Conservation (phyloP, 1,140 invertebrate genomes). For the Aricia agestis region DNA sequence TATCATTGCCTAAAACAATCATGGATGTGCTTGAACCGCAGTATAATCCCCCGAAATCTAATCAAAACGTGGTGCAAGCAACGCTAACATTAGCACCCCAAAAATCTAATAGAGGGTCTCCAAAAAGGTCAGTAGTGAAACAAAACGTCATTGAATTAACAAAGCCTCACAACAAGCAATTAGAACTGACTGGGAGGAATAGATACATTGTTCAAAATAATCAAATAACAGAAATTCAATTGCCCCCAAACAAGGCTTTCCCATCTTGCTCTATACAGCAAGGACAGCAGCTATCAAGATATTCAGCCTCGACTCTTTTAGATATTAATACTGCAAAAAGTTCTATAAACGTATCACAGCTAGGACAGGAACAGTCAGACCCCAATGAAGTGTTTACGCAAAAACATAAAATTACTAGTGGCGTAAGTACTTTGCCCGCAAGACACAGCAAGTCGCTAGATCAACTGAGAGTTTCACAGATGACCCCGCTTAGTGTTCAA, state of each 20-base stretch:
- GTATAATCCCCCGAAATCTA: constrained; percentile 55
- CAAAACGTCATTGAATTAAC: constrained; percentile 66
- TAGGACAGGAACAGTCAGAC: constrained; percentile 49
- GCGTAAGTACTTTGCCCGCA: constrained; percentile 78
- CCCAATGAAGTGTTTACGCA: constrained; percentile 48
- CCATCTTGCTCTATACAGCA: constrained; percentile 66
- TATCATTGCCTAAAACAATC: constrained; percentile 66
- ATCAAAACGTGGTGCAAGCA: constrained; percentile 62
- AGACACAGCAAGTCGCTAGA: constrained; percentile 88
- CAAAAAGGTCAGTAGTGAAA: constrained; percentile 67
- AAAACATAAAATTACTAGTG: constrained; percentile 63
- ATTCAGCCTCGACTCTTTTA: constrained; percentile 77
- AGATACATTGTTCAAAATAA: constrained; percentile 75
- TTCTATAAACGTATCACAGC: constrained; percentile 41
- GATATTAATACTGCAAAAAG: constrained; percentile 65
- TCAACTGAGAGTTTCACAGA: constrained; percentile 79
- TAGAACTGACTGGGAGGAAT: constrained; percentile 69
- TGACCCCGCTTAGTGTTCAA: constrained; percentile 54
- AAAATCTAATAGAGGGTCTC: constrained; percentile 64
- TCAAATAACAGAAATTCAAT: constrained; percentile 74
- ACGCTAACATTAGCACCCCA: constrained; percentile 70
- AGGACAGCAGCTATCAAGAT: constrained; percentile 74
- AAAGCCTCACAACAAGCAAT: constrained; percentile 63
- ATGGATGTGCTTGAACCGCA: constrained; percentile 69
- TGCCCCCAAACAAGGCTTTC: constrained; percentile 65